These are phyloP conservation scores for Emmelina monodactyla DNA, from an alignment of 2,888 invertebrate species.

Conservation along the genomic window DNA sequence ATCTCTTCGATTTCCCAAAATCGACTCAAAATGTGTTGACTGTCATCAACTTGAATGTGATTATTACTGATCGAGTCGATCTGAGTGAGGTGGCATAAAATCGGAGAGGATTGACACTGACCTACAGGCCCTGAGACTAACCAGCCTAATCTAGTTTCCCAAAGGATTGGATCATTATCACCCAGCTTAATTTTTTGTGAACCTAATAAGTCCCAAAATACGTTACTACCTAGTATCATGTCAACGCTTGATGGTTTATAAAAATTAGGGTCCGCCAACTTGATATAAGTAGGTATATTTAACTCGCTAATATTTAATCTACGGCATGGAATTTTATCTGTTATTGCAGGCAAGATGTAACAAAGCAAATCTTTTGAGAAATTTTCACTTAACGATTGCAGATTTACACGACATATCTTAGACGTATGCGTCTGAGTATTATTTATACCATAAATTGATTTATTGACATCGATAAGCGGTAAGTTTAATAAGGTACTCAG, in stretches of 20 bases:
- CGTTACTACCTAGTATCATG: constrained; percentile 11
- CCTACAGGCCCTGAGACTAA: constrained; percentile 13
- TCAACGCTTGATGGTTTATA: not conserved
- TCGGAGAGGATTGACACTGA: too few relatives aligned
- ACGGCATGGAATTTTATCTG: not conserved
- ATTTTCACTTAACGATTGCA: not conserved
- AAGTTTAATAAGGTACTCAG: not conserved
- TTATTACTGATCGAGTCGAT: not conserved
- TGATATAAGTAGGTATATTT: constrained; percentile 7
- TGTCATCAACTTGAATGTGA: not conserved
- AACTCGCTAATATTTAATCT: not conserved
- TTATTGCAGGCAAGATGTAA: not conserved
- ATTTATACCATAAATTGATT: not conserved
- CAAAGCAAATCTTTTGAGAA: not conserved
- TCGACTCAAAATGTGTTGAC: not conserved
- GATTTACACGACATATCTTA: not conserved
- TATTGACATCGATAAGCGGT: not conserved
- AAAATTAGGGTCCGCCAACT: constrained; percentile 13
- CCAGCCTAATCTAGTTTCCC: constrained; percentile 15
- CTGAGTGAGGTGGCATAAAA: not conserved
- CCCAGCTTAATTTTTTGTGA: constrained; percentile 12
- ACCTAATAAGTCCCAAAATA: constrained; percentile 17
- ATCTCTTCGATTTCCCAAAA: not conserved
- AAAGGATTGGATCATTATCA: constrained; percentile 11
- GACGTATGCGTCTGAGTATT: not conserved